phyloP scores from a whole-genome alignment of 2,888 invertebrate species.

The Drosophila anomelani region DNA sequence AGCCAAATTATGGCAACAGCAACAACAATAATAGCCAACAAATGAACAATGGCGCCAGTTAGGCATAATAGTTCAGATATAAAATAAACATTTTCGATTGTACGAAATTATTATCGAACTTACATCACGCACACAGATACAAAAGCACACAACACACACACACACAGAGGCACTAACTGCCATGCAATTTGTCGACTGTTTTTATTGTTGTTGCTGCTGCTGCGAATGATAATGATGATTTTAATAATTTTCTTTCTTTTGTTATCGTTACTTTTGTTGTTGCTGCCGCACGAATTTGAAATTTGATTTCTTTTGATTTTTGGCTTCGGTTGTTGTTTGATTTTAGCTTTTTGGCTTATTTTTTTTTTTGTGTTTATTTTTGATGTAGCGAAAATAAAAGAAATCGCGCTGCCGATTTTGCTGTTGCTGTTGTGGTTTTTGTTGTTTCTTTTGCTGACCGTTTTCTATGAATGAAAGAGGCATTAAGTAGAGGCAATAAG shows the following conservation, averaged over 20 bases:
- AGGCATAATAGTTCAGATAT: constrained; percentile 18
- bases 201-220: constrained; percentile 15
- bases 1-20: constrained; percentile 22
- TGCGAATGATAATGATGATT: constrained; percentile 35
- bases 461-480: constrained; percentile 67
- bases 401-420: constrained; percentile 55
- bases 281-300: constrained; percentile 58
- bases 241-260: constrained; percentile 35
- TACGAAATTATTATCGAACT: constrained; percentile 49
- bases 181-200: constrained; percentile 36
- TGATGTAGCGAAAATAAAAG: constrained; percentile 60
- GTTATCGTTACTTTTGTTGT: constrained; percentile 21
- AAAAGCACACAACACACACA: constrained; percentile 24
- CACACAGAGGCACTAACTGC: constrained; percentile 6
- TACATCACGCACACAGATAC: constrained; percentile 64
- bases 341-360: constrained; percentile 51
- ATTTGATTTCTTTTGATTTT: constrained; percentile 78
- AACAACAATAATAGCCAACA: constrained; percentile 5
- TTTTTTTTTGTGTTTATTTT: constrained; percentile 21
- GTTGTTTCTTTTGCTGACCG: constrained; percentile 47
- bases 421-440: constrained; percentile 7
- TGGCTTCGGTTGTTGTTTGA: constrained; percentile 51
- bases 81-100: constrained; percentile 24
- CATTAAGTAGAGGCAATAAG: constrained; percentile 52
- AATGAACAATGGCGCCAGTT: constrained; percentile 34